phyloP scores from a whole-genome alignment of 2,113 vertebrate genomes.

The Mesembrinibis cayennensis region DNA sequence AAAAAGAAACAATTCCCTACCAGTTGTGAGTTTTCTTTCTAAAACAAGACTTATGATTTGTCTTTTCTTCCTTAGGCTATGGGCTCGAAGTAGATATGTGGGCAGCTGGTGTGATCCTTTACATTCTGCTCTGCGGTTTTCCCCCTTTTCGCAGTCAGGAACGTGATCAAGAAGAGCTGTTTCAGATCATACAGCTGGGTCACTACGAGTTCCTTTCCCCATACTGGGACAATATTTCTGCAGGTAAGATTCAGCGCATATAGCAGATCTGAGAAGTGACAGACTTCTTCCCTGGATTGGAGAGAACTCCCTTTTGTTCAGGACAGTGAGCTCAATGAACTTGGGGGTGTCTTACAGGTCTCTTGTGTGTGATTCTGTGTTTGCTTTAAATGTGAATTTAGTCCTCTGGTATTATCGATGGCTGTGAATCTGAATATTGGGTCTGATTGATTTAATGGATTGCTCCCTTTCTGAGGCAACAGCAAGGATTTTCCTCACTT shows the following conservation, averaged over 20 bases:
- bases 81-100: constrained; percentile 94
- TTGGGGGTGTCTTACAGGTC: neutral
- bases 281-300: neutral
- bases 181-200: constrained; percentile 89
- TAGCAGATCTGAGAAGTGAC: neutral
- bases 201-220: constrained; percentile 89
- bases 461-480: neutral
- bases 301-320: neutral
- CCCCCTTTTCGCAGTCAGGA: constrained; percentile 94
- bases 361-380: neutral
- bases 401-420: accelerated
- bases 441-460: neutral
- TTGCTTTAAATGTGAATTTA: neutral
- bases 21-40: neutral
- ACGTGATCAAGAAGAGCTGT: constrained; percentile 92
- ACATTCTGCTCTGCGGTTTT: constrained; percentile 93
- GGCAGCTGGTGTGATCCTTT: constrained; percentile 95
- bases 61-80: constrained; percentile 79
- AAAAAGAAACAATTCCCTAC: neutral
- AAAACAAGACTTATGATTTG: neutral
- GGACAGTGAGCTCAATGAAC: neutral
- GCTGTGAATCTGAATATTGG: neutral
- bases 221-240: constrained; percentile 94
- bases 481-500: neutral
- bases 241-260: constrained; percentile 75